Evolutionary conservation across 2,797 vertebrate species (phyloP), one percentile per base, ranked within the genome.

Genomic region (Labroides dimidiatus): DNA sequence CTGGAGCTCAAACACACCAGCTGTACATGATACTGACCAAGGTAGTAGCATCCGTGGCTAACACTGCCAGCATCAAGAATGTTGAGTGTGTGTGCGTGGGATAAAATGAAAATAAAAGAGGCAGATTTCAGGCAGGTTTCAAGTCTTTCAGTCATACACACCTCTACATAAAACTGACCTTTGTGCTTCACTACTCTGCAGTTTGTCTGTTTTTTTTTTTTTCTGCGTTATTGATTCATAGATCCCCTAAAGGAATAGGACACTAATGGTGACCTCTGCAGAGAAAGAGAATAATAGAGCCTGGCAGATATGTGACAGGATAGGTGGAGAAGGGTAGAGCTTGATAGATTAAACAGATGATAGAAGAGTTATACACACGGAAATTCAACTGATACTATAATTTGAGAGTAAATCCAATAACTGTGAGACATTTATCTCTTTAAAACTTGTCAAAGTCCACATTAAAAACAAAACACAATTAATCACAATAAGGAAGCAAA

Each of bases 1-100:
- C 77, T 78, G 75, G 48, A 89, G 85, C 82, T 83, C 73, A 84
- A 51, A 81, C 57, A 65, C 76, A 90, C 81, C 84, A 89, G 74
- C 84, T 88, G 86, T 65, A 81, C 76, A 76, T 49, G 72, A 56
- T 67, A 67, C 58, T 14, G 63, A 76, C 60, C 13, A 58, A 77
- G 75, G 67, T 65, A 69, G 67, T 65, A 69, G 43, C 72, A 71
- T 50, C 19, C 36, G 23, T 24, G 24, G 37, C 47, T 75, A 52
- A 80, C 21, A 58, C 72, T 19, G 57, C 57, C 74, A 55, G 53
- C 73, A 48, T 64, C 37, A 67, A 73, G 73, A 78, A 71, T 63
- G 57, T 16, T 48, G 39, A 17, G 56, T 62, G 52, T 37, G 20
- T 47, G 44, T 58, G 30, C 57, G 39, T 15, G 45, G 3, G 15